phyloP scores from a whole-genome alignment of 2,888 invertebrate species.

The Drosophila mercatorum region DNA sequence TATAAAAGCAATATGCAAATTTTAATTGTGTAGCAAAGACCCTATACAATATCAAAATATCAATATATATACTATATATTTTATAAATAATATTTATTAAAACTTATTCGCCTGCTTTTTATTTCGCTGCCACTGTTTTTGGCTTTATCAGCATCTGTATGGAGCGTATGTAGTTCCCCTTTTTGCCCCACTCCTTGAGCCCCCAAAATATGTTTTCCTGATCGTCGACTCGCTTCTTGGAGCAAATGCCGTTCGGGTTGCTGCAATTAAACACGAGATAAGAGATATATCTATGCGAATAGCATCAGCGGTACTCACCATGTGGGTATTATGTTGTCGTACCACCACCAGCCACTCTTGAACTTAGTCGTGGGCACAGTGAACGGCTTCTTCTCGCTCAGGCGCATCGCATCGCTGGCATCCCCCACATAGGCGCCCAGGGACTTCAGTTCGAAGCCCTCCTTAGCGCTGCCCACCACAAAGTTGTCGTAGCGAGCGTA shows the following conservation, averaged over 20 bases:
- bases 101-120: neutral
- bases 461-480: neutral
- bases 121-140: neutral
- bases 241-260: neutral
- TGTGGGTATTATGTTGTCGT: neutral
- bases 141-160: conserved; percentile 26
- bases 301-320: neutral
- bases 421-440: neutral
- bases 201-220: conserved; percentile 17
- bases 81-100: conserved; percentile 30
- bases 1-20: conserved; percentile 10
- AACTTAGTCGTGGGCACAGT: neutral
- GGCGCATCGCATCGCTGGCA: neutral
- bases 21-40: neutral
- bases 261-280: neutral
- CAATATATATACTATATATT: neutral
- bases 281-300: neutral
- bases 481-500: neutral
- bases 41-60: neutral
- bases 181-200: conserved; percentile 17
- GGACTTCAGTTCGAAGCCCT: neutral
- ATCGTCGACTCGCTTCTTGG: neutral
- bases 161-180: conserved; percentile 6
- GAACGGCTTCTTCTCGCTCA: neutral
- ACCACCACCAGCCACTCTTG: neutral